phyloP scores from a whole-genome alignment of 2,113 vertebrate genomes.

The Morone saxatilis region DNA sequence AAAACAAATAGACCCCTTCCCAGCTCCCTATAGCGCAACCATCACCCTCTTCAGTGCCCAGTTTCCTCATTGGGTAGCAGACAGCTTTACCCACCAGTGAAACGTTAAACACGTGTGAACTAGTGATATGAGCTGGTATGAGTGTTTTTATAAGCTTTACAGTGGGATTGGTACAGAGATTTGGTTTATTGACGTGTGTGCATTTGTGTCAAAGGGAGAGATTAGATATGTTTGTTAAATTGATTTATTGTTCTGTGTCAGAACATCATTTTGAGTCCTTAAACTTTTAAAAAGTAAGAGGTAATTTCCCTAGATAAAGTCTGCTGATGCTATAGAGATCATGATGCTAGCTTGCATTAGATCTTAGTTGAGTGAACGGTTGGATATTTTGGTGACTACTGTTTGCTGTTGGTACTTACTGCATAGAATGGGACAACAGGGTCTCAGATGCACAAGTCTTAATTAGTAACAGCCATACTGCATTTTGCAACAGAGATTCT shows the following conservation, averaged over 20 bases:
- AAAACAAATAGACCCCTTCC: conserved; percentile 56
- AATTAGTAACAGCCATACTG: conserved; percentile 70
- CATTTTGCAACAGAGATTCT: conserved; percentile 56
- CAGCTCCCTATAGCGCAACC: conserved; percentile 10
- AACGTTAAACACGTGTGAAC: conserved; percentile 26
- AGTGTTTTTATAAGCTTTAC: conserved; percentile 76
- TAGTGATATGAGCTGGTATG: conserved; percentile 58
- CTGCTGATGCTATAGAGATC: conserved; percentile 67
- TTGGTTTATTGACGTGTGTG: conserved; percentile 49
- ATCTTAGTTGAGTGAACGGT: conserved; percentile 16
- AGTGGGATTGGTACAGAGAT: conserved; percentile 53
- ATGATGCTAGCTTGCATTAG: conserved; percentile 53
- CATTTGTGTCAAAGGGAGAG: conserved; percentile 70
- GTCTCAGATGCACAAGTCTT: conserved; percentile 73
- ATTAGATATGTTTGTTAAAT: conserved; percentile 75
- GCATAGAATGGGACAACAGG: conserved; percentile 57
- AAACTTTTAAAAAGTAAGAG: conserved; percentile 80
- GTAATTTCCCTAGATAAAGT: conserved; percentile 64
- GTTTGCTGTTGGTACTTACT: conserved; percentile 67
- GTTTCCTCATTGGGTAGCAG: conserved; percentile 65
- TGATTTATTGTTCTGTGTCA: conserved; percentile 88
- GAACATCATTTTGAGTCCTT: conserved; percentile 82
- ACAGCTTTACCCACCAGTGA: conserved; percentile 81
- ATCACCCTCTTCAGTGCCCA: conserved; percentile 47
- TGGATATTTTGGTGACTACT: conserved; percentile 50